Percentiles rank a stretch among this genome's conserved stretches.
These are phyloP conservation scores for Copidosoma aretas DNA, from an alignment of 2,888 invertebrate species.

Conservation along the genomic window DNA sequence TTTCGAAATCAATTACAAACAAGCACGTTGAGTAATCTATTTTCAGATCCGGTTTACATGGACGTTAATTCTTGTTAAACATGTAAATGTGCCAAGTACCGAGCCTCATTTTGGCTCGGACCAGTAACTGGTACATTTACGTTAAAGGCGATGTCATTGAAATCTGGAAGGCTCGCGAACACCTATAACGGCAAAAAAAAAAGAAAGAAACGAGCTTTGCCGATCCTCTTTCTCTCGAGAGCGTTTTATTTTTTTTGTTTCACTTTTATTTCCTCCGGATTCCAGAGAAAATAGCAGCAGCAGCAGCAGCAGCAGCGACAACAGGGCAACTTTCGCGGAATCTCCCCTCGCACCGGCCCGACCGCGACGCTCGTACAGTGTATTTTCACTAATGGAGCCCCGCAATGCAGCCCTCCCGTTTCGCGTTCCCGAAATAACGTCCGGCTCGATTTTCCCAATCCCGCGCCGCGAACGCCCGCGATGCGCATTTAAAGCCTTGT, in stretches of 20 bases:
- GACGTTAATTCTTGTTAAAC: too few species aligned
- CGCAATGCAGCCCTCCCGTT: constrained; percentile 3
- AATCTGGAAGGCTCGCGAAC: too few species aligned
- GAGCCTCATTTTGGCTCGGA: too few species aligned
- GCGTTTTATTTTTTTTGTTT: background rate
- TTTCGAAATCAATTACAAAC: too few species aligned
- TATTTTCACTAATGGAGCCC: constrained; percentile 29
- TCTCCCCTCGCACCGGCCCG: constrained; percentile 16
- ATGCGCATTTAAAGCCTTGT: constrained; percentile 24
- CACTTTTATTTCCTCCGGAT: constrained; percentile 9
- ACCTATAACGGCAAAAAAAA: too few species aligned
- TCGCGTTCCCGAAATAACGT: constrained; percentile 22
- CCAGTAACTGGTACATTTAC: too few species aligned
- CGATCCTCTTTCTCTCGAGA: too few species aligned
- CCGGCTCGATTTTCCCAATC: background rate
- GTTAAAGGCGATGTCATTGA: too few species aligned
- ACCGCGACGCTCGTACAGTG: constrained; percentile 13
- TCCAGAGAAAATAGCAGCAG: background rate
- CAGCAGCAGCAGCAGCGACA: background rate
- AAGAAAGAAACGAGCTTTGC: too few species aligned
- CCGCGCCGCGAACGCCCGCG: background rate
- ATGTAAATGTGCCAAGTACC: too few species aligned
- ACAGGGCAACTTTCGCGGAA: constrained; percentile 17
- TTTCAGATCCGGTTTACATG: too few species aligned
- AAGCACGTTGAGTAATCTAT: too few species aligned